phyloP scores from a whole-genome alignment of 2,113 vertebrate species.

The Heterocephalus glaber region DNA sequence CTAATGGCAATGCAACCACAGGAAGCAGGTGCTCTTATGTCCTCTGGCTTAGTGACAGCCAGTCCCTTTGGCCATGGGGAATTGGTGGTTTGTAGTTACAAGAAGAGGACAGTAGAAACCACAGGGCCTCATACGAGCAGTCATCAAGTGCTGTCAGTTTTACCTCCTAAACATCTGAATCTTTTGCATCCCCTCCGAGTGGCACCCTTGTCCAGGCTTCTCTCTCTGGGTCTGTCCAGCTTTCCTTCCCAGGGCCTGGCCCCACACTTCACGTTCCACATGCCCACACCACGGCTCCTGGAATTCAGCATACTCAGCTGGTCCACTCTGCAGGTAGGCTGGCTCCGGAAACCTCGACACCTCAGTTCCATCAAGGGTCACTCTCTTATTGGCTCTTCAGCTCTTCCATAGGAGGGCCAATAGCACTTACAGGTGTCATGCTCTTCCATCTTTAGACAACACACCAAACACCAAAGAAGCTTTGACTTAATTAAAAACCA shows the following conservation, averaged over 20 bases:
- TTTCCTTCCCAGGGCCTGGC: not conserved
- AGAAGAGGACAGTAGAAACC: not conserved
- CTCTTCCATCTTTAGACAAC: not conserved
- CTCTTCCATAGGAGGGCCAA: not conserved
- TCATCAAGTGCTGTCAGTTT: not conserved
- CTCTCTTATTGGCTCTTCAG: not conserved
- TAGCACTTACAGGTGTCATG: not conserved
- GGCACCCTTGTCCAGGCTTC: not conserved
- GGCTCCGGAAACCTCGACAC: not conserved
- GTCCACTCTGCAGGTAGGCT: not conserved
- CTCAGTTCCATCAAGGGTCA: not conserved
- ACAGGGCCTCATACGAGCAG: not conserved
- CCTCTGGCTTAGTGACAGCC: slow-evolving; percentile 20
- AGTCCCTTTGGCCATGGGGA: not conserved
- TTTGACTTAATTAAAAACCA: not conserved
- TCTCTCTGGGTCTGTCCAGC: not conserved
- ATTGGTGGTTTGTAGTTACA: not conserved
- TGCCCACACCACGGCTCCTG: not conserved
- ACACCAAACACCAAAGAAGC: not conserved
- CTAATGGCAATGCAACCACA: not conserved
- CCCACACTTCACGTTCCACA: not conserved
- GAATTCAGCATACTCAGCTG: not conserved
- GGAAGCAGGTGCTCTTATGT: not conserved
- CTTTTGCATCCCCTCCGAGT: not conserved
- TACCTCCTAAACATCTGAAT: not conserved